Base-by-base conservation (phyloP, 2,797 vertebrate genomes). In the Gastrophryne carolinensis region DNA sequence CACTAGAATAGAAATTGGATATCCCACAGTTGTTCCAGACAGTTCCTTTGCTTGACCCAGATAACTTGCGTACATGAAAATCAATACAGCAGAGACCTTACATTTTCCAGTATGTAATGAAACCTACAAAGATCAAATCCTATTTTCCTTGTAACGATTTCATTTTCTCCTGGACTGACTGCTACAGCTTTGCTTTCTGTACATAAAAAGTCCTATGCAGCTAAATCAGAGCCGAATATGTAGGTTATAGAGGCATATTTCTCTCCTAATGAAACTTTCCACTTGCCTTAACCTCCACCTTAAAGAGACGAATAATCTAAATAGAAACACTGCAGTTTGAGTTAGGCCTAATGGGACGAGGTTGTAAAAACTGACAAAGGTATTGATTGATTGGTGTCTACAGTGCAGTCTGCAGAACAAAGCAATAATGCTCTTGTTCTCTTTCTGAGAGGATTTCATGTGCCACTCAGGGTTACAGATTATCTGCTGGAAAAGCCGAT, bases 391-490 rank as follows among this genome's bases (percentile, higher is more conserved):
- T 89, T 75, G 79, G 84, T 82, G 87, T 63, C 82, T 21, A 9
- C 24, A 35, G 81, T 80, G 71, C 70, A 79, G 82, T 86, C 83
- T 79, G 86, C 79, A 29, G 64, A 79, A 85, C 83, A 85, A 83
- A 85, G 86, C 84, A 85, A 83, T 89, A 87, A 89, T 85, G 83
- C 84, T 68, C 79, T 85, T 81, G 79, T 79, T 85, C 83, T 88
- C 61, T 60, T 50, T 85, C 77, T 79, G 83, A 84, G 86, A 84
- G 75, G 82, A 79, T 65, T 86, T 84, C 79, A 84, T 87, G 79
- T 88, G 86, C 88, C 87, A 88, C 84, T 87, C 84, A 86, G 85
- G 88, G 87, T 90, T 88, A 87, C 79, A 87, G 84, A 85, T 87
- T 91, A 90, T 87, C 88, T 87, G 85, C 83, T 81, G 78, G 73